Evolutionary conservation across 2,888 invertebrate genomes (phyloP), one percentile per base, ranked within the genome.

Genomic region (Trachelus iudaicus): DNA sequence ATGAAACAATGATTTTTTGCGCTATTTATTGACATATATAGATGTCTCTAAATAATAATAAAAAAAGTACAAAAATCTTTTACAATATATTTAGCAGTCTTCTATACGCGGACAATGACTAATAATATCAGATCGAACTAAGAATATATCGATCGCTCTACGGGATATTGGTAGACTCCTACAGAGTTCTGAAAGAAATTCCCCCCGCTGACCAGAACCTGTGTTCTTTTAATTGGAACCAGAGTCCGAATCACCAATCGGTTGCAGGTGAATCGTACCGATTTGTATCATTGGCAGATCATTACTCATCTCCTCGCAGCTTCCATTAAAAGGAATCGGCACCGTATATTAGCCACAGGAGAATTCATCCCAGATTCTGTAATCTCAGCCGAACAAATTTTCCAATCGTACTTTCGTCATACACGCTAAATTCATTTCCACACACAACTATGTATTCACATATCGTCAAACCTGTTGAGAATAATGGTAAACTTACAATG

Each of bases 151-250:
- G 85, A 87, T 85, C 83, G 82, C 83, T 79, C 84, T 79, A 82
- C 82, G 85, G 87, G 84, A 84, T 83, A 82, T 77, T 35, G 77
- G 74, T 80, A 79, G 81, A 82, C 82, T 85, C 84, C 83, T 84
- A 85, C 79, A 83, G 84, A 80, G 80, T 76, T 79, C 81, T 69
- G 80, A 80, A 82, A 73, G 81, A 83, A 33, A 71, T 77, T 86
- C 86, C 87, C 85, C 88, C 88, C 87, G 89, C 90, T 89, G 90
- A 89, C 85, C 88, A 81, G 84, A 87, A 86, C 85, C 87, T 86
- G 87, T 89, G 87, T 90, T 90, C 87, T 86, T 90, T 90, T 90
- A 90, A 91, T 91, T 91, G 91, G 90, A 87, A 87, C 85, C 87
- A 84, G 88, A 89, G 86, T 56, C 89, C 87, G 86, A 90, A 88